A percentile compares a stretch with the other conserved stretches of the same genome.
Evolutionary conservation across 2,888 invertebrate genomes (phyloP).

Genomic region (Morpho achilles): DNA sequence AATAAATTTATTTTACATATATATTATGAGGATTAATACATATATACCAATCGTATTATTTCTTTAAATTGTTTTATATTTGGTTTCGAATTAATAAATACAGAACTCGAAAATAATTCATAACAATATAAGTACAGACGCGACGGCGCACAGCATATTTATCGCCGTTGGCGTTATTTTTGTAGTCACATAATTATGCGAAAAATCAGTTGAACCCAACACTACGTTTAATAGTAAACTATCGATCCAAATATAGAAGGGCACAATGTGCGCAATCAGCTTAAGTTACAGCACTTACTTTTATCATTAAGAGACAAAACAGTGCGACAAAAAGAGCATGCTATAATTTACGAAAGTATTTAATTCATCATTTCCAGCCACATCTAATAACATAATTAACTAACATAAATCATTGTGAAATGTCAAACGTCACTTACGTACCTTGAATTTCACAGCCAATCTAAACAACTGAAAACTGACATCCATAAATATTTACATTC

Average conservation of each 20-base stretch:
- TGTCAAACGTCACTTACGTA: conserved; percentile 66
- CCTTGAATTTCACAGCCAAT: conserved; percentile 78
- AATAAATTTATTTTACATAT: no score
- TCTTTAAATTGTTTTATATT: no score
- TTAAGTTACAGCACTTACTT: conserved; percentile 62
- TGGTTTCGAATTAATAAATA: no score
- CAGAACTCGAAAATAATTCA: background rate
- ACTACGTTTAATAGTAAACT: conserved; percentile 63
- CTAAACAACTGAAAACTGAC: conserved; percentile 78
- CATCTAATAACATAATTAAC: conserved; percentile 35
- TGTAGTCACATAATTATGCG: conserved; percentile 61
- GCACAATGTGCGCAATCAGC: conserved; percentile 66
- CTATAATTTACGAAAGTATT: conserved; percentile 50
- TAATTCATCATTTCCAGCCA: conserved; percentile 22
- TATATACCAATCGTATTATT: no score
- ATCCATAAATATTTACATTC: conserved; percentile 79
- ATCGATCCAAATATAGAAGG: conserved; percentile 72
- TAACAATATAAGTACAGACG: conserved; percentile 40
- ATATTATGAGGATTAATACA: no score
- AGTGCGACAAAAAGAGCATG: conserved; percentile 64
- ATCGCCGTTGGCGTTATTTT: conserved; percentile 47
- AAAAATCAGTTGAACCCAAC: conserved; percentile 63
- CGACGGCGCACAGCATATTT: conserved; percentile 55
- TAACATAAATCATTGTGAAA: conserved; percentile 55
- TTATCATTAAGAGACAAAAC: conserved; percentile 55